Base-by-base conservation (phyloP, 1,140 invertebrate species). In the Apis cerana region DNA sequence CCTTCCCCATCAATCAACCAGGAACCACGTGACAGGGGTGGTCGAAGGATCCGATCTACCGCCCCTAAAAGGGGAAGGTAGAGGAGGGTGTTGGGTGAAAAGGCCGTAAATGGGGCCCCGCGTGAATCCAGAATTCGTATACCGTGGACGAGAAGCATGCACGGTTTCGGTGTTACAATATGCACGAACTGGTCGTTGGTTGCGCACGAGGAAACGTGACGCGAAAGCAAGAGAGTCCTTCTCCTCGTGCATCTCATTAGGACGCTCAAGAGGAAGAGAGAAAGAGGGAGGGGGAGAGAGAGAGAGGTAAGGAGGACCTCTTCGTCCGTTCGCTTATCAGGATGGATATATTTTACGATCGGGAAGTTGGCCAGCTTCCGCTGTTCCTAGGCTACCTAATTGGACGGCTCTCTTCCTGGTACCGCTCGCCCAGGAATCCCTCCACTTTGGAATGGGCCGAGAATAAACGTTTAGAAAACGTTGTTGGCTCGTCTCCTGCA, bases 191-290 rank as follows among this genome's bases (percentile, higher is more conserved):
- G 78, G 56, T 61, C 69, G 85, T 77, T 80, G 83, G 33, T 82
- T 76, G 69, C 19, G 83, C 79, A 83, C 86, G 83, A 84, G 86
- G 86, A 88, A 88, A 88, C 87, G 88, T 89, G 88, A 89, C 77
- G 86, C 87, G 87, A 89, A 89, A 89, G 84, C 87, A 78, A 33
- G 86, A 89, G 86, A 89, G 86, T 88, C 80, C 84, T 88, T 85
- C 83, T 43, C 84, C 27, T 27, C 80, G 77, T 85, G 87, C 87
- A 88, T 88, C 87, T 88, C 87, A 88, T 88, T 88, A 88, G 84
- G 84, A 85, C 80, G 19, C 48, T 23, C 23, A 23, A 23, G 15
- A 21, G 68, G 17, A 13, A 19, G 23, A 21, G 61, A 48, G 56
- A 3, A 56, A n/a, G 54, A n/a, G 56, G 61, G 77, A 21, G 43